Evolutionary conservation across 1,140 invertebrate species (phyloP).

Genomic region (Heliconius melpomene): DNA sequence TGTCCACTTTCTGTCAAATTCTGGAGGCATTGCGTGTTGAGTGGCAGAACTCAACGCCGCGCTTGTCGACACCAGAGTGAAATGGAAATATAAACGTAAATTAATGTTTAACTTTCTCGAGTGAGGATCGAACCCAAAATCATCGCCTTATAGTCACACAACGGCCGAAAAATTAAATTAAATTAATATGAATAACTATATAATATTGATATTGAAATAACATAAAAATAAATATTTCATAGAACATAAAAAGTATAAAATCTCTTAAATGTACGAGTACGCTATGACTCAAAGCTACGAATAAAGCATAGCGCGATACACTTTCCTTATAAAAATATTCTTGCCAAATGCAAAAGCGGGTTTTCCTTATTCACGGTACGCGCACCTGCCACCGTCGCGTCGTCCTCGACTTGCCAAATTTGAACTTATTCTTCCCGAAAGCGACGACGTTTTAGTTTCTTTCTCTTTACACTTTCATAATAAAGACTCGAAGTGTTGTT

Average conservation of each 20-base stretch:
- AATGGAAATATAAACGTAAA: too few relatives aligned
- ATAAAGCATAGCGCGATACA: constrained; percentile 45
- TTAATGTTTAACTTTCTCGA: too few relatives aligned
- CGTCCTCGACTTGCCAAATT: constrained; percentile 66
- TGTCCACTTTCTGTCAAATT: too few relatives aligned
- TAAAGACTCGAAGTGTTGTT: constrained; percentile 43
- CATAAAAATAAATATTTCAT: too few relatives aligned
- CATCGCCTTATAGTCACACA: too few relatives aligned
- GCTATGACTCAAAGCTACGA: constrained; percentile 19
- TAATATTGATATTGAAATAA: too few relatives aligned
- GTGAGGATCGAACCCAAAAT: too few relatives aligned
- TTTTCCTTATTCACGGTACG: constrained; percentile 61
- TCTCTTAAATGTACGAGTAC: constrained; percentile 21
- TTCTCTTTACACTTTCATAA: constrained; percentile 49
- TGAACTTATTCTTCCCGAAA: constrained; percentile 59
- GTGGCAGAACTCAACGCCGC: too few relatives aligned
- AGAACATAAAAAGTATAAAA: not conserved
- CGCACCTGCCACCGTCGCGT: constrained; percentile 60
- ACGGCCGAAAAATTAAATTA: too few relatives aligned
- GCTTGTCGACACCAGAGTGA: too few relatives aligned
- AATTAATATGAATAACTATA: too few relatives aligned
- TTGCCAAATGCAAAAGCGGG: constrained; percentile 46
- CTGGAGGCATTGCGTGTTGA: too few relatives aligned
- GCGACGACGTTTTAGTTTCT: constrained; percentile 49
- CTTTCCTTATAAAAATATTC: constrained; percentile 64